Conservation (phyloP, 2,888 invertebrate genomes). For the Nemoura dubitans region DNA sequence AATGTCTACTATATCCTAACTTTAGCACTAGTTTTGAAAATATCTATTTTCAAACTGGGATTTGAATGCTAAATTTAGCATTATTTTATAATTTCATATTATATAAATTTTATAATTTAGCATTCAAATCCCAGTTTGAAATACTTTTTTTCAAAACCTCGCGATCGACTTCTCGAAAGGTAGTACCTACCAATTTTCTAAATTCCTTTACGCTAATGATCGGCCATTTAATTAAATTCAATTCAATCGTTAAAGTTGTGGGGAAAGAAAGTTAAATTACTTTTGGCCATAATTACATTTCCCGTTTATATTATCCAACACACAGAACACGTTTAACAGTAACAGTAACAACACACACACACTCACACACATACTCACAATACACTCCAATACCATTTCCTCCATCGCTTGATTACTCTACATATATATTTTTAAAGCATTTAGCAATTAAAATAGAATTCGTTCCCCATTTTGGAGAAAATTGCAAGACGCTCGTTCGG, state of each 20-base stretch:
- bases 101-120: too few species aligned
- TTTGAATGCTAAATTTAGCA: too few species aligned
- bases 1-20: too few species aligned
- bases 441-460: background rate
- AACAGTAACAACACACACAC: background rate
- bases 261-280: conserved; percentile 24
- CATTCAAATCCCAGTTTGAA: too few species aligned
- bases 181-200: background rate
- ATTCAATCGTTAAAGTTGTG: background rate
- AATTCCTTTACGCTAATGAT: background rate
- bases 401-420: background rate
- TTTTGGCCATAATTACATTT: conserved; percentile 24
- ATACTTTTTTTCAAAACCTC: too few species aligned
- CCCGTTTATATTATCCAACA: background rate
- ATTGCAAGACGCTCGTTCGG: background rate
- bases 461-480: background rate
- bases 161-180: too few species aligned
- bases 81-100: too few species aligned
- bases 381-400: conserved; percentile 5
- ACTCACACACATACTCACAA: too few species aligned
- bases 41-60: too few species aligned
- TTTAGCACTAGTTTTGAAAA: too few species aligned
- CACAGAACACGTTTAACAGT: background rate
- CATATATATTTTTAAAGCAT: background rate
- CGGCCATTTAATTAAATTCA: background rate